phyloP scores from a whole-genome alignment of 2,888 invertebrate species.

The Dicranocentrus wangi region DNA sequence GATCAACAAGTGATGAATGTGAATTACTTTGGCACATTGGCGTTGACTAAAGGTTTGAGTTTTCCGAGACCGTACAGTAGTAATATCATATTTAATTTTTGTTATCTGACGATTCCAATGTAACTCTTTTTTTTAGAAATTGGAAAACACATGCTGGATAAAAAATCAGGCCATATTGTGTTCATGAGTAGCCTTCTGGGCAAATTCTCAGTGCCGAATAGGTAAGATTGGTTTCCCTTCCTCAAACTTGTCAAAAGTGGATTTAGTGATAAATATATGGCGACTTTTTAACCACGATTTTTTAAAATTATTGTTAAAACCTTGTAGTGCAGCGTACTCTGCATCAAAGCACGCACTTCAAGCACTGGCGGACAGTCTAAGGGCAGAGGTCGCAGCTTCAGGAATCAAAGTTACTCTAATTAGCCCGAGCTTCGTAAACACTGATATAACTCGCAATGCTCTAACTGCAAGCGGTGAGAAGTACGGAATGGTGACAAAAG shows the following conservation, averaged over 20 bases:
- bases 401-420: constrained; percentile 90
- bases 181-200: constrained; percentile 95
- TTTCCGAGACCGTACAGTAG: not conserved
- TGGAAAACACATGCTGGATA: constrained; percentile 86
- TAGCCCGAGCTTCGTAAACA: constrained; percentile 92
- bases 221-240: constrained; percentile 75
- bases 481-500: constrained; percentile 89
- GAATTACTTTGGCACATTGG: constrained; percentile 95
- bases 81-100: not conserved
- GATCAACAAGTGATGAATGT: constrained; percentile 91
- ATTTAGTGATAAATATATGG: not conserved
- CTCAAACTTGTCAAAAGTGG: not conserved
- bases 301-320: not conserved
- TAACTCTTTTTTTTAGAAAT: constrained; percentile 80
- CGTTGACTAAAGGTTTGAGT: constrained; percentile 87
- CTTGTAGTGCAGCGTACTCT: constrained; percentile 85
- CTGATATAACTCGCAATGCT: constrained; percentile 92
- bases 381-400: constrained; percentile 87
- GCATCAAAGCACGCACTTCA: constrained; percentile 96
- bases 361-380: constrained; percentile 91
- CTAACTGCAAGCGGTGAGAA: constrained; percentile 84
- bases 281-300: not conserved
- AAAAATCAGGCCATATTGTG: constrained; percentile 86
- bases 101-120: not conserved
- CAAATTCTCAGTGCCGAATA: constrained; percentile 88